Conservation (phyloP, 2,113 vertebrate species). For the Ciconia boyciana region DNA sequence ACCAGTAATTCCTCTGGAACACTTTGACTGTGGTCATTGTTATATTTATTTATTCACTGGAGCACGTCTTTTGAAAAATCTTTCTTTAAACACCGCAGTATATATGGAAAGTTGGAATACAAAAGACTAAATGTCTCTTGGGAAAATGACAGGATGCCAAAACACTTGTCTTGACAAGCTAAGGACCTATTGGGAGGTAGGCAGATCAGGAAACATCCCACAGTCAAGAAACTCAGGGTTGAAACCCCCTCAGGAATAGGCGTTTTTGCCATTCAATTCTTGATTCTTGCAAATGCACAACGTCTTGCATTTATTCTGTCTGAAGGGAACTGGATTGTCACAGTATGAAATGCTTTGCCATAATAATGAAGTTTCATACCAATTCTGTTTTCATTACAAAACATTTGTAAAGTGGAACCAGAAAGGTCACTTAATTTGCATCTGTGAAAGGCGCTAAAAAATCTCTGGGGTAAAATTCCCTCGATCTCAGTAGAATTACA, state of each 20-base stretch:
- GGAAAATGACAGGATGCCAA: not conserved
- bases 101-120: not conserved
- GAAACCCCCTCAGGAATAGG: not conserved
- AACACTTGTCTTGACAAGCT: not conserved
- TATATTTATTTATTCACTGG: not conserved
- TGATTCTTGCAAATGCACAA: not conserved
- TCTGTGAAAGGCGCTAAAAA: not conserved
- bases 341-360: not conserved
- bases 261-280: not conserved
- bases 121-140: not conserved
- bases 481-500: not conserved
- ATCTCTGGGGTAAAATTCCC: not conserved
- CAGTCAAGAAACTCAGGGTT: not conserved
- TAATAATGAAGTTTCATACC: conserved; percentile 10
- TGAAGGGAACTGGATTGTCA: not conserved
- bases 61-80: not conserved
- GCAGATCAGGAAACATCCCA: not conserved
- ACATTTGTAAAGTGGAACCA: conserved; percentile 1
- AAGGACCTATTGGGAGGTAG: not conserved
- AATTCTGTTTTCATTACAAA: not conserved
- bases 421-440: conserved; percentile 1
- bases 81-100: not conserved
- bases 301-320: not conserved
- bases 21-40: not conserved
- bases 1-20: not conserved